phyloP scores from a whole-genome alignment of 2,888 invertebrate genomes.

The Drosophila silvestris region DNA sequence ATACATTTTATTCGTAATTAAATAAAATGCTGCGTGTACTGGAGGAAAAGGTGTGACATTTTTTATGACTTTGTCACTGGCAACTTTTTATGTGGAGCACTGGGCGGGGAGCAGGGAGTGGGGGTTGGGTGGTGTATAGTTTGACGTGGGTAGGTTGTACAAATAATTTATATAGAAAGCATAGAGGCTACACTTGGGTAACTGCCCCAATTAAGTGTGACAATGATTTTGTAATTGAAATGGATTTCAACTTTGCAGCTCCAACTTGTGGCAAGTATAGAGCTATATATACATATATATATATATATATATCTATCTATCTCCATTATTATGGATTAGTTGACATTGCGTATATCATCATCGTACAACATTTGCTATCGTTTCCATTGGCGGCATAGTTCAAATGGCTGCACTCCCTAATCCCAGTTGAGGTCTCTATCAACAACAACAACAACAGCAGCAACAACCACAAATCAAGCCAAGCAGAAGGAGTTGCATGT shows the following conservation, averaged over 20 bases:
- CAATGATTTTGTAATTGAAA: conserved; percentile 42
- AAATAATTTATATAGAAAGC: conserved; percentile 60
- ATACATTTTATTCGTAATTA: conserved; percentile 68
- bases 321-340: conserved; percentile 65
- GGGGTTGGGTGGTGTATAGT: neutral
- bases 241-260: neutral
- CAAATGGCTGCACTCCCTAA: conserved; percentile 79
- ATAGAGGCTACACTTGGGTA: conserved; percentile 1
- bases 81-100: conserved; percentile 8
- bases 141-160: conserved; percentile 2
- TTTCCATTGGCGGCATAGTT: conserved; percentile 59
- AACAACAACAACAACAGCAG: conserved; percentile 46
- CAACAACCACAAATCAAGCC: neutral
- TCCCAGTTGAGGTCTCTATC: conserved; percentile 84
- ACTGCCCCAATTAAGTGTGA: conserved; percentile 16
- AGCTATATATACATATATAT: neutral
- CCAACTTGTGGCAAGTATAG: neutral
- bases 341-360: conserved; percentile 40
- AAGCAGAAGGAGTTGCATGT: neutral
- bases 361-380: conserved; percentile 21
- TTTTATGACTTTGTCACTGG: conserved; percentile 82
- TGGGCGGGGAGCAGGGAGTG: neutral
- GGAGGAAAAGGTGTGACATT: conserved; percentile 78
- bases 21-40: conserved; percentile 61
- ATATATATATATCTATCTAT: neutral